Evolutionary conservation across 2,113 vertebrate genomes (phyloP).

Genomic region (Odocoileus hemionus): DNA sequence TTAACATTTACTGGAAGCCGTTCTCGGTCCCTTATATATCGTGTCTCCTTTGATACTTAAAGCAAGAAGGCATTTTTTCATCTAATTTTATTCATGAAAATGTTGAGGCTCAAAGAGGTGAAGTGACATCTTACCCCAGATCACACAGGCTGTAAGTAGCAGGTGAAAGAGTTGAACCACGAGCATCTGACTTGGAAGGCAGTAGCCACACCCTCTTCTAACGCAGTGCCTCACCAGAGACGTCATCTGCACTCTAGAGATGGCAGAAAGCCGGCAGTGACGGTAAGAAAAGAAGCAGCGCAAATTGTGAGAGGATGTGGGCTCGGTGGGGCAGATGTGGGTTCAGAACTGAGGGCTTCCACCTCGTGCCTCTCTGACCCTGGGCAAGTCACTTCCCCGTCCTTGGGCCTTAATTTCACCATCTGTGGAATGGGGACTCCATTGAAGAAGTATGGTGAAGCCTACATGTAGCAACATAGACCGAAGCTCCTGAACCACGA

Average conservation of each 20-base stretch:
- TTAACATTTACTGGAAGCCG: not conserved
- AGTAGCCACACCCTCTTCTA: accelerated
- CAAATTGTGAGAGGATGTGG: not conserved
- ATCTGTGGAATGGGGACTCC: not conserved
- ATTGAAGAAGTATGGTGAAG: not conserved
- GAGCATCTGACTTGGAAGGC: not conserved
- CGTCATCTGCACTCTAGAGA: accelerated
- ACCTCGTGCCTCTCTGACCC: not conserved
- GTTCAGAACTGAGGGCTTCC: too few species aligned
- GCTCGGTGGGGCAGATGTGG: too few species aligned
- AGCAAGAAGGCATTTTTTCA: not conserved
- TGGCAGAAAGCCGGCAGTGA: not conserved
- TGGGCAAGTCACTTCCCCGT: too few species aligned
- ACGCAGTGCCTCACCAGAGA: not conserved
- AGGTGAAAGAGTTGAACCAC: not conserved
- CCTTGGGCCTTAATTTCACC: not conserved
- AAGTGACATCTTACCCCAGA: not conserved
- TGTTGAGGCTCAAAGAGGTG: not conserved
- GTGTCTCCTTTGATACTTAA: not conserved
- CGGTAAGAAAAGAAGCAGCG: not conserved
- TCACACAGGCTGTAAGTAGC: not conserved
- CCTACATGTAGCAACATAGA: accelerated
- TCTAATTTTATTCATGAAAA: not conserved
- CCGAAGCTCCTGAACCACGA: not conserved
- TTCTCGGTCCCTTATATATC: accelerated